Conservation (phyloP, 1,140 invertebrate species). For the Tenebrio molitor region DNA sequence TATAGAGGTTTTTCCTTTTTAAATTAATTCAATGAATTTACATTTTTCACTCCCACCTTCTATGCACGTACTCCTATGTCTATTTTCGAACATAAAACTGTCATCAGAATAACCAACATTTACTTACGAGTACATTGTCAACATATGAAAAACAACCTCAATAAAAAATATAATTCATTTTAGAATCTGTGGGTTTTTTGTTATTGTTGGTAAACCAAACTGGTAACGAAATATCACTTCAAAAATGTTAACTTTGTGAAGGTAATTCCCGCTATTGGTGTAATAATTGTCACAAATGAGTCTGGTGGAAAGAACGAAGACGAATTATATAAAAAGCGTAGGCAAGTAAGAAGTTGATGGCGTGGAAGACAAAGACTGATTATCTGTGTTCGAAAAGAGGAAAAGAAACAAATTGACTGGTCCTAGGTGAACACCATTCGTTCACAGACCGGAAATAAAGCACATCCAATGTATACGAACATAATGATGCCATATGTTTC, state of each 20-base stretch:
- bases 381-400: constrained; percentile 45
- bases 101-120: no score
- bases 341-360: constrained; percentile 47
- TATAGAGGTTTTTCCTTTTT: no score
- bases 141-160: no score
- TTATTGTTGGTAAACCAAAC: no score
- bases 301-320: constrained; percentile 42
- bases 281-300: constrained; percentile 50
- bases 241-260: not conserved
- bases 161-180: no score
- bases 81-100: no score
- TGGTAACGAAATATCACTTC: no score
- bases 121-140: no score
- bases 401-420: constrained; percentile 49
- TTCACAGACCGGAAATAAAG: constrained; percentile 44
- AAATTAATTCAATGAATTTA: no score
- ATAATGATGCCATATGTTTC: constrained; percentile 26
- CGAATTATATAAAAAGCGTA: constrained; percentile 46
- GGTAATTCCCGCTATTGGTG: constrained; percentile 3
- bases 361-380: constrained; percentile 50
- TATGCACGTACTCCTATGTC: no score
- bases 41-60: no score
- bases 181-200: no score
- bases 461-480: constrained; percentile 34
- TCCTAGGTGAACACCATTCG: constrained; percentile 40